Evolutionary conservation across 2,113 vertebrate species (phyloP).

Genomic region (Xerus inauris): DNA sequence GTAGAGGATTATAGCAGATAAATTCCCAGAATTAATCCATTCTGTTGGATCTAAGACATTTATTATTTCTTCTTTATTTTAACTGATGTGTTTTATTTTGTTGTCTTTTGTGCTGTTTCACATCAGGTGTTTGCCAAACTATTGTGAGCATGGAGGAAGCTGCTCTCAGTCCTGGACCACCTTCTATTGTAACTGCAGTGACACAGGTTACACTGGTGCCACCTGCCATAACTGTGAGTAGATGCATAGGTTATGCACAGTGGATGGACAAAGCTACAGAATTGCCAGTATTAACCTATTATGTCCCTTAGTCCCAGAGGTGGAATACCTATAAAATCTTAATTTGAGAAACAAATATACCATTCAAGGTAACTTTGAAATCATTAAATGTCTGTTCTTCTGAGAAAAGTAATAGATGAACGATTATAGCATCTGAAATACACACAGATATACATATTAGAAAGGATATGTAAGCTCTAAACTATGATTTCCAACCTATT

Average conservation of each 20-base stretch:
- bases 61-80: background rate
- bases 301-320: background rate
- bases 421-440: too few relatives aligned
- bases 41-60: background rate
- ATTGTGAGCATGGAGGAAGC: conserved; percentile 95
- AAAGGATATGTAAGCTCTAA: background rate
- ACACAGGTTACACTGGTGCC: conserved; percentile 91
- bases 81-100: background rate
- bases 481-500: background rate
- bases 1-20: background rate
- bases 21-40: background rate
- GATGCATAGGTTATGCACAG: background rate
- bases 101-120: conserved; percentile 24
- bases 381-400: too few relatives aligned
- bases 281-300: too few relatives aligned
- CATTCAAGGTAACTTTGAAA: too few relatives aligned
- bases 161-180: conserved; percentile 95
- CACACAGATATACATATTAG: too few relatives aligned
- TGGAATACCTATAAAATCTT: background rate
- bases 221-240: conserved; percentile 98
- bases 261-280: background rate
- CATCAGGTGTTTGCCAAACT: conserved; percentile 95
- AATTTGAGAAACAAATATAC: too few relatives aligned
- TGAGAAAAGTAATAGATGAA: too few relatives aligned
- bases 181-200: conserved; percentile 94